Percentiles rank a stretch among this genome's conserved stretches.
Evolutionary conservation across 2,888 invertebrate genomes (phyloP).

Genomic region (Cataglyphis albicans): DNA sequence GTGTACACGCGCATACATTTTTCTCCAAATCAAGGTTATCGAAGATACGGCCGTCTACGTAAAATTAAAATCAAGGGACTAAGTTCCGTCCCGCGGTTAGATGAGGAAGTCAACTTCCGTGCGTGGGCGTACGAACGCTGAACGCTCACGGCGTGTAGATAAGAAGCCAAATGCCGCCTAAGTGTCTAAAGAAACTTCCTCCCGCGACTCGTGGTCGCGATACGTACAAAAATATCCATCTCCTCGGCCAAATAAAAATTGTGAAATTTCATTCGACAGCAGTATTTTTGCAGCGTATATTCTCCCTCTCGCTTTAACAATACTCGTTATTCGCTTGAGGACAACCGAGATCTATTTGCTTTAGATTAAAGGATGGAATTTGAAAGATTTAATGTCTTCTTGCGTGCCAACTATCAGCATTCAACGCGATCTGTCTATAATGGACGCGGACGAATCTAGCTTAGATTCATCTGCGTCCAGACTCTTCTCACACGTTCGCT

Average conservation of each 20-base stretch:
- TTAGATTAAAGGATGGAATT: neutral
- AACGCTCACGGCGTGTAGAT: constrained; percentile 73
- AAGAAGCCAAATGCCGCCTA: constrained; percentile 67
- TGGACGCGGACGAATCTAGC: constrained; percentile 42
- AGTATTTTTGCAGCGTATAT: neutral
- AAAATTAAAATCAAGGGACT: constrained; percentile 69
- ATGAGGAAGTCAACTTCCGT: constrained; percentile 81
- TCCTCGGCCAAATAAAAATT: neutral
- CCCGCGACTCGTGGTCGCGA: constrained; percentile 38
- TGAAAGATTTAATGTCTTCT: neutral
- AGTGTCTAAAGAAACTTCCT: constrained; percentile 63
- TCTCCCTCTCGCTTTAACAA: neutral
- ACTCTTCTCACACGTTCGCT: constrained; percentile 50
- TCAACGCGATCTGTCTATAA: constrained; percentile 45
- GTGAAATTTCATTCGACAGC: neutral
- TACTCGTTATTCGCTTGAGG: neutral
- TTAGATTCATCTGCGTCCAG: constrained; percentile 30
- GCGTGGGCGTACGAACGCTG: constrained; percentile 79
- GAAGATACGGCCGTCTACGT: constrained; percentile 64
- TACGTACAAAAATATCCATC: constrained; percentile 26
- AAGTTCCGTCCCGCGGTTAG: constrained; percentile 75
- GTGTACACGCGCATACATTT: neutral
- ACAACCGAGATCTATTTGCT: neutral
- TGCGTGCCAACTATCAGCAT: constrained; percentile 34
- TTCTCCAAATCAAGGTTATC: constrained; percentile 40